These are phyloP conservation scores for Pygathrix nemaeus DNA, from an alignment of 2,113 vertebrate species.

Conservation along the genomic window DNA sequence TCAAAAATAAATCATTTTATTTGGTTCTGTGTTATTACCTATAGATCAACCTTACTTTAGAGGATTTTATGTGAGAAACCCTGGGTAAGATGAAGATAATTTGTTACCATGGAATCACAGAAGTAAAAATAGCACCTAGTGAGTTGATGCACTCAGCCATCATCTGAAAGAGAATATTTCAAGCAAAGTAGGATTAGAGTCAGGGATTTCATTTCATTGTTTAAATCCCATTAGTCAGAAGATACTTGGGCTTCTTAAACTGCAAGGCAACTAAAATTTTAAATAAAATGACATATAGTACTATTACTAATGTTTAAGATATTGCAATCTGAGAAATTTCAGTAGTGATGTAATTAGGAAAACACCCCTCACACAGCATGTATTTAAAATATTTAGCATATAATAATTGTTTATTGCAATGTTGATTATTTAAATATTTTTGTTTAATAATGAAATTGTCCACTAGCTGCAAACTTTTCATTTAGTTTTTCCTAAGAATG, in stretches of 20 bases:
- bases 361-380: background rate
- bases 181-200: constrained; percentile 30
- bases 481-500: background rate
- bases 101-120: constrained; percentile 63
- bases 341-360: background rate
- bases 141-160: background rate
- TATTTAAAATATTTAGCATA: background rate
- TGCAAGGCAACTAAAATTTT: background rate
- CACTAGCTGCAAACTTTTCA: background rate
- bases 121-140: constrained; percentile 24
- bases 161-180: constrained; percentile 39
- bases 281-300: background rate
- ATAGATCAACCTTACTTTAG: constrained; percentile 25
- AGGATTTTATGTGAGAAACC: background rate
- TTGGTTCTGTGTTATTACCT: background rate
- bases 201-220: constrained; percentile 37
- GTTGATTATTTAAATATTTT: background rate
- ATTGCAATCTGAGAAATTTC: background rate
- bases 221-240: constrained; percentile 49
- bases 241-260: background rate
- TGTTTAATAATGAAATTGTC: constrained; percentile 9
- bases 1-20: background rate
- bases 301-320: background rate
- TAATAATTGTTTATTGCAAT: background rate
- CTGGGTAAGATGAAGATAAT: constrained; percentile 27